Evolutionary conservation across 2,113 vertebrate genomes (phyloP).

Genomic region (Orycteropus afer): DNA sequence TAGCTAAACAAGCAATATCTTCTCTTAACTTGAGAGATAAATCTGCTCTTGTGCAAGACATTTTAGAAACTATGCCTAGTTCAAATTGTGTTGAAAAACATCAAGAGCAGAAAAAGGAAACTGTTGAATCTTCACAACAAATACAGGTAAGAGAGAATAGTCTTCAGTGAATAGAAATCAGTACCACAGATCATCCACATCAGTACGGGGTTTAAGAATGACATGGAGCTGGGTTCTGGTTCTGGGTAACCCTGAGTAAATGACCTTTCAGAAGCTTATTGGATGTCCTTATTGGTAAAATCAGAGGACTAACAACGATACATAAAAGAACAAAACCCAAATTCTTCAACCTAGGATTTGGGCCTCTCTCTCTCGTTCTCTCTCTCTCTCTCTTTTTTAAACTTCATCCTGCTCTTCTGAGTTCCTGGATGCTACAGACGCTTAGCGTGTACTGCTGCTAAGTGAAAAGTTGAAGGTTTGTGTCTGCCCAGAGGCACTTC

Average conservation of each 20-base stretch:
- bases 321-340: not conserved
- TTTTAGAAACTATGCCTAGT: constrained; percentile 83
- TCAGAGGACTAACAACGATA: not conserved
- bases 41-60: constrained; percentile 79
- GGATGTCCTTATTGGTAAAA: not conserved
- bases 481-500: not conserved
- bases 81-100: constrained; percentile 76
- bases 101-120: constrained; percentile 54
- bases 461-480: not conserved
- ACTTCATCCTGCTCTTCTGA: not conserved
- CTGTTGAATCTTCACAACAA: constrained; percentile 76
- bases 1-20: constrained; percentile 80
- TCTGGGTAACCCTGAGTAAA: not conserved
- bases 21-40: constrained; percentile 81
- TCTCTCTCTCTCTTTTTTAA: not conserved
- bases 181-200: not conserved
- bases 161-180: not conserved
- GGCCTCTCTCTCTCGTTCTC: too few relatives aligned
- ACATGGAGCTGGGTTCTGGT: not conserved
- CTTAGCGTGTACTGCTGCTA: not conserved
- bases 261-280: not conserved
- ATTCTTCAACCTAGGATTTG: not conserved
- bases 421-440: not conserved
- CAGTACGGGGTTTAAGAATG: not conserved
- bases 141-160: constrained; percentile 86